Percentiles rank a stretch among this genome's conserved stretches.
Evolutionary conservation across 2,113 vertebrate species (phyloP).

Genomic region (Typhlomys cinereus): DNA sequence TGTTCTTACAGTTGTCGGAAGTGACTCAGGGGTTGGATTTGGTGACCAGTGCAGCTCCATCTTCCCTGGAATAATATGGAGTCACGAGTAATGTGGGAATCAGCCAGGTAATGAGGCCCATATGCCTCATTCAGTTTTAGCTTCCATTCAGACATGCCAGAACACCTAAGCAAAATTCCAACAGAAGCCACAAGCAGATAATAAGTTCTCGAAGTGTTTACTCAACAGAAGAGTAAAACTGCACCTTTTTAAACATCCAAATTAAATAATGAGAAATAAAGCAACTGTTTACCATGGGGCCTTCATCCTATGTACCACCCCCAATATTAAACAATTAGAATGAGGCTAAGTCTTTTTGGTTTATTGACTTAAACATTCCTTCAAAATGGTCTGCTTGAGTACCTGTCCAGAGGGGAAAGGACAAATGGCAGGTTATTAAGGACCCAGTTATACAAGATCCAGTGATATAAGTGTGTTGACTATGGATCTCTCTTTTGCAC

Average conservation of each 20-base stretch:
- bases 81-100: constrained; percentile 41
- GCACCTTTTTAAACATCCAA: constrained; percentile 17
- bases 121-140: neutral
- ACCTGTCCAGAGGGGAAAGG: neutral
- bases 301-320: neutral
- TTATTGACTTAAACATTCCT: neutral
- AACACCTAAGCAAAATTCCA: neutral
- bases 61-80: constrained; percentile 66
- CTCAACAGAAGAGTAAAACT: neutral
- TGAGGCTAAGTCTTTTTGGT: neutral
- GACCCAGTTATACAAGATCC: neutral
- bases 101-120: neutral
- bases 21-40: constrained; percentile 63
- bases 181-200: neutral
- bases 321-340: neutral
- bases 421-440: neutral
- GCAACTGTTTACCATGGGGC: too few species aligned
- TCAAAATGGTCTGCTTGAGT: neutral
- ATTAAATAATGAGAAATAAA: neutral
- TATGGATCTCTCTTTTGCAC: neutral
- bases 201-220: constrained; percentile 21
- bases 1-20: constrained; percentile 63
- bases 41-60: constrained; percentile 45
- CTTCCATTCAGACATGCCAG: neutral
- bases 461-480: neutral